Percentiles rank a stretch among this genome's conserved stretches.
phyloP scores from a whole-genome alignment of 2,888 invertebrate species.

The Tetranychus truncatus region DNA sequence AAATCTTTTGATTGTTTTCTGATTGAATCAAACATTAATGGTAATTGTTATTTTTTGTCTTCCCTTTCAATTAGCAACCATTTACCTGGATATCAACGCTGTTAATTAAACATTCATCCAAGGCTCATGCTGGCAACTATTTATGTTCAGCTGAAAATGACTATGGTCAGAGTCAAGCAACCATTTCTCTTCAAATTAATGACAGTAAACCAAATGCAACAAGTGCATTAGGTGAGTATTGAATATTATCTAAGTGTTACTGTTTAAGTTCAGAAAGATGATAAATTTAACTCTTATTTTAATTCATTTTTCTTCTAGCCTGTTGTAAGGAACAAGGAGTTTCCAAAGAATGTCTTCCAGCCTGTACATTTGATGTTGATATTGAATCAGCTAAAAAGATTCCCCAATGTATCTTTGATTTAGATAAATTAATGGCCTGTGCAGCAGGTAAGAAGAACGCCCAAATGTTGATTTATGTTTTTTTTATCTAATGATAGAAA shows the following conservation, averaged over 20 bases:
- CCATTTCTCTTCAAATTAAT: slow-evolving; percentile 6
- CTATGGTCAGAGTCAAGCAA: slow-evolving; percentile 7
- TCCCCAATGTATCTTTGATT: slow-evolving; percentile 60
- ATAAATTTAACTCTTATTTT: background rate
- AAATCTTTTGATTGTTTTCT: no score
- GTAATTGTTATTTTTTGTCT: background rate
- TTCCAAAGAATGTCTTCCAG: slow-evolving; percentile 54
- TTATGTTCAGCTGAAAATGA: slow-evolving; percentile 48
- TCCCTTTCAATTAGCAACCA: slow-evolving; percentile 11
- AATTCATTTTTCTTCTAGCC: slow-evolving; percentile 30
- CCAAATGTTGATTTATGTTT: background rate
- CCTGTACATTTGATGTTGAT: slow-evolving; percentile 63
- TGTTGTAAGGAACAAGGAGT: slow-evolving; percentile 67
- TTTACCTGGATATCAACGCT: slow-evolving; percentile 33
- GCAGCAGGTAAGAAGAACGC: slow-evolving; percentile 45
- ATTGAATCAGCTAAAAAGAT: slow-evolving; percentile 62
- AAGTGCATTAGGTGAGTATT: slow-evolving; percentile 13
- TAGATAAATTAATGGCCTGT: slow-evolving; percentile 66
- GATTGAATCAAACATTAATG: no score
- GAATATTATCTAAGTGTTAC: background rate
- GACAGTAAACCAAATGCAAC: background rate
- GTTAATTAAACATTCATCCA: slow-evolving; percentile 50
- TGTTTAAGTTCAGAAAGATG: background rate
- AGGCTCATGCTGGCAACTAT: slow-evolving; percentile 56
- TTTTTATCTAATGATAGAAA: slow-evolving; percentile 21